Evolutionary conservation across 2,888 invertebrate species (phyloP), one percentile per base, ranked within the genome.

Genomic region (Agrilus cyanescens): DNA sequence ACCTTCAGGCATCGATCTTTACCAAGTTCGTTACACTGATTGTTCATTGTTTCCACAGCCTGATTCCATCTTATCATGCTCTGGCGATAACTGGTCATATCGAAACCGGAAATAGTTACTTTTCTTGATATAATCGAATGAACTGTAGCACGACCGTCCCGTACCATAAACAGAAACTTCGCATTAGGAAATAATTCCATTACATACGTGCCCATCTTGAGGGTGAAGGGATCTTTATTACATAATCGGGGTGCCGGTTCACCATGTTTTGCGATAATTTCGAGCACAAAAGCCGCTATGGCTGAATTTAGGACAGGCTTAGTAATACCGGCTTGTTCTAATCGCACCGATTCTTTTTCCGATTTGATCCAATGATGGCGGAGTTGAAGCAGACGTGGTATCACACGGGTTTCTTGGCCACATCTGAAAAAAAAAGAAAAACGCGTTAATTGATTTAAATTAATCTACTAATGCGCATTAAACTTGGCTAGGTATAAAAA

Each of bases 211-310:
- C 94, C 94, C 77, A 94, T 94, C 72, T 96, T 96, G 54, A 98
- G 77, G 44, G 95, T 95, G 53, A 98, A 82, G 40, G 98, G 98
- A 71, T 98, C 98, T 71, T 98, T 98, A 75, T 98, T 98, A 74
- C 98, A 98, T 49, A 97, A 78, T 40, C 95, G 75, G 47, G 88
- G 82, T 41, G 97, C 96, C 20, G 91, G 85, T 59, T 93, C 91
- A 34, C 97, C 97, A 70, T 98, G 96, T 53, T 86, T 83, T 46
- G 90, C 93, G 57, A 96, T 94, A 60, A 95, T 87, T 71, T 96
- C 95, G 50, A 96, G 72, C 60, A 95, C 93, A 71, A 98, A 98
- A 36, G 96, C 87, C 31, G 95, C 89, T 57, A 98, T 87, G 42
- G 97, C 97, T 58, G 90, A 83, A 70, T 97, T 91, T 63, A 97